phyloP scores from a whole-genome alignment of 2,113 vertebrate species.

The Grammomys surdaster region DNA sequence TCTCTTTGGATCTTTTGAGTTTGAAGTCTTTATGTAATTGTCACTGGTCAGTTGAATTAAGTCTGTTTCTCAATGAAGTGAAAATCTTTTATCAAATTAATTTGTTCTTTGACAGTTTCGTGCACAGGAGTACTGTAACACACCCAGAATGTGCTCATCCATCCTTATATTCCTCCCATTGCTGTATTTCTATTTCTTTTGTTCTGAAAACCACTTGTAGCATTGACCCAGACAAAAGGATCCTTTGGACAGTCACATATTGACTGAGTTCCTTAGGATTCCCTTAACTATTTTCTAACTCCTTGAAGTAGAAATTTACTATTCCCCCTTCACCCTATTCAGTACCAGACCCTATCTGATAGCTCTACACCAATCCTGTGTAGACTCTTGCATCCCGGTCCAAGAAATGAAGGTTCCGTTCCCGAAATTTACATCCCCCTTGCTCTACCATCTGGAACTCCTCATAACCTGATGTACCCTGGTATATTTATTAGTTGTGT shows the following conservation, averaged over 20 bases:
- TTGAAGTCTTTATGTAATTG: neutral
- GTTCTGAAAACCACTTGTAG: constrained; percentile 36
- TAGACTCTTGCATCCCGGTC: neutral
- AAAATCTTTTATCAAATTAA: too few species aligned
- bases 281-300: neutral
- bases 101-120: too few species aligned
- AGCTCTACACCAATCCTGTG: neutral
- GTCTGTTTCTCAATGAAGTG: neutral
- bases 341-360: neutral
- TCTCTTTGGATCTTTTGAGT: neutral
- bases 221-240: neutral
- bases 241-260: neutral
- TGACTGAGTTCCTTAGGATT: neutral
- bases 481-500: neutral
- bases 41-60: neutral
- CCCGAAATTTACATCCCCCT: neutral
- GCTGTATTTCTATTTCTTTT: neutral
- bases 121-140: too few species aligned
- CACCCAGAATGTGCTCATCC: neutral
- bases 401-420: neutral
- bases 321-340: neutral
- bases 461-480: neutral
- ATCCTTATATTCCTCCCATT: too few species aligned
- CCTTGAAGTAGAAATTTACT: neutral
- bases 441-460: neutral